Base-by-base conservation (phyloP, 2,113 vertebrate genomes). In the Mesocricetus auratus region DNA sequence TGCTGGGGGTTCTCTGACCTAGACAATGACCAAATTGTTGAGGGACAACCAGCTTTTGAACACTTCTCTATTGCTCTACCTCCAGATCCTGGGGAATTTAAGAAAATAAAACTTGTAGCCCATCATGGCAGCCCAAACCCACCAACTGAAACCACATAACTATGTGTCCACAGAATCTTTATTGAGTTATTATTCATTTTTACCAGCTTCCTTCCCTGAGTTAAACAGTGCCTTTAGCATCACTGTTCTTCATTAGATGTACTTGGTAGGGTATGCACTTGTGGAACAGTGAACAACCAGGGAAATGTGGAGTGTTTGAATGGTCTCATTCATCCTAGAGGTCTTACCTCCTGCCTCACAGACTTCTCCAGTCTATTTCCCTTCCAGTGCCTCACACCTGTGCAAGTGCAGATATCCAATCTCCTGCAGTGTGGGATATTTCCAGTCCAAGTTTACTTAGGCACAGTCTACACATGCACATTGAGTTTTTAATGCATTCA, bases 381-480 rank as follows among this genome's bases (percentile, higher is more conserved):
- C 93, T 45, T 36, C 50, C 2, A 0, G 50, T 81, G 87, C 74
- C 66, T n/a, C 50, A 95, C 0, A 83, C 42, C 31, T 88, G 69
- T 92, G 66, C 71, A 89, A 73, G n/a, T 60, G 77, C 75, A 91
- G 69, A 50, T 71, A 89, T 96, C 90, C 58, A 71, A 22, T 1
- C 15, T 53, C 9, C 42, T 62, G 50, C 50, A 56, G 47, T 45
- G 68, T 78, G 45, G 69, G 22, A 60, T 68, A 62, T 93, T 95
- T 97, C 79, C 53, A 88, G 75, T 89, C 31, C 86, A 90, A 75
- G 92, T 96, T 97, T 92, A 81, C 92, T 93, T 95, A 97, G 93
- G 92, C 94, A 93, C 66, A 91, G 64, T 85, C 33, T 90, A 62
- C 53, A 64, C 29, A 73, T 92, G 22, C 88, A 92, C 64, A 24